These are phyloP conservation scores for Protomyctophum bolini DNA, from an alignment of 2,113 vertebrate species.

Conservation along the genomic window DNA sequence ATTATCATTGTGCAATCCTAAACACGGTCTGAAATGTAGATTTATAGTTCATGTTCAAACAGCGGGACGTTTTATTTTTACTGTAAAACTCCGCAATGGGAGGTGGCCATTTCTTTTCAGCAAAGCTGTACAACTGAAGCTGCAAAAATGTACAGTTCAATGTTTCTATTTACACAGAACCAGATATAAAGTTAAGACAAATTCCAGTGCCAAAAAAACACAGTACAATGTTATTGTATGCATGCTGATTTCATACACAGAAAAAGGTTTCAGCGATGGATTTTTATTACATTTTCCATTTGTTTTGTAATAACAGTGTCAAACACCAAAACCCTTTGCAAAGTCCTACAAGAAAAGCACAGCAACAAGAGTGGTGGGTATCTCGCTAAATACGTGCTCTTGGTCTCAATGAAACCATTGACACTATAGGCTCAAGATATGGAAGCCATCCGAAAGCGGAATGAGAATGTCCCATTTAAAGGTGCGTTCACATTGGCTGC, in stretches of 20 bases:
- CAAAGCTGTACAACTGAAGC: constrained; percentile 34
- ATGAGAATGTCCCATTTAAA: constrained; percentile 2
- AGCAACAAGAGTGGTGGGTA: constrained; percentile 34
- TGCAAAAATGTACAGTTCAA: not conserved
- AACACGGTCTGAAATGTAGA: constrained; percentile 31
- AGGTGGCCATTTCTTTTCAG: constrained; percentile 40
- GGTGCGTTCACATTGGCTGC: too few relatives aligned
- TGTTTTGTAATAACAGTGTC: constrained; percentile 47
- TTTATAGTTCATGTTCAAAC: constrained; percentile 33
- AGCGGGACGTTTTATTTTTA: constrained; percentile 31
- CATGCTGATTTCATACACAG: constrained; percentile 26
- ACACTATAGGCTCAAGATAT: constrained; percentile 10
- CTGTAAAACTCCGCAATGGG: constrained; percentile 39
- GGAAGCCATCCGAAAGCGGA: constrained; percentile 5
- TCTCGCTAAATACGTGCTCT: constrained; percentile 40
- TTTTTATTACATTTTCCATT: constrained; percentile 11
- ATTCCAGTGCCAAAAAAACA: constrained; percentile 77
- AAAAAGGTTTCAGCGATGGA: constrained; percentile 9
- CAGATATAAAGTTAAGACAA: constrained; percentile 34
- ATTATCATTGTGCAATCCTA: constrained; percentile 45
- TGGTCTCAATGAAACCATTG: constrained; percentile 57
- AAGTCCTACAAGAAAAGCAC: constrained; percentile 28
- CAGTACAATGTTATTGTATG: constrained; percentile 20
- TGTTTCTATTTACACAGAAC: constrained; percentile 31
- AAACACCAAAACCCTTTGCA: constrained; percentile 33